Conservation (phyloP, 2,113 vertebrate species). For the Triplophysa dalaica region DNA sequence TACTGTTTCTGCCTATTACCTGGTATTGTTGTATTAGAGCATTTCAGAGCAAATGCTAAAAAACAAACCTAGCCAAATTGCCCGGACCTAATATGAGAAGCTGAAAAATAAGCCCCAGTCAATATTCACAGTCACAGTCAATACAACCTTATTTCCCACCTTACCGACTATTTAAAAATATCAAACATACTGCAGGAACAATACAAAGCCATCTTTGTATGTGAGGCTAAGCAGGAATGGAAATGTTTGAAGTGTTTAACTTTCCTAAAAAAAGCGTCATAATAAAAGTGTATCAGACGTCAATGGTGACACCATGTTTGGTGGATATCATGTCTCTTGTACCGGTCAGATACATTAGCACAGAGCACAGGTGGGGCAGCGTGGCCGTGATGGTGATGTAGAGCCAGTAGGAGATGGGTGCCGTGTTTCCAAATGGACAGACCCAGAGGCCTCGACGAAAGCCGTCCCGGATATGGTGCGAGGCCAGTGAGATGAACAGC, state of each 20-base stretch:
- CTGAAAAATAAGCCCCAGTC: not conserved
- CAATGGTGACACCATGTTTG: conserved; percentile 87
- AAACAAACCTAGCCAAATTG: no score
- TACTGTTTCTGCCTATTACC: no score
- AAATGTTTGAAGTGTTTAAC: not conserved
- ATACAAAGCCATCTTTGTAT: not conserved
- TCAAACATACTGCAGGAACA: not conserved
- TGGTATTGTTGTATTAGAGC: no score
- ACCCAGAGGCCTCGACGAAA: conserved; percentile 92
- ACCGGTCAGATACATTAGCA: conserved; percentile 92
- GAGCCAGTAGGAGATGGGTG: conserved; percentile 90
- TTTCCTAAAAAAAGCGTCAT: not conserved
- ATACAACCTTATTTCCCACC: conserved; percentile 16
- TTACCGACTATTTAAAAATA: conserved; percentile 4
- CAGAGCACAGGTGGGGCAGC: conserved; percentile 89
- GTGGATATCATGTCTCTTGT: conserved; percentile 89
- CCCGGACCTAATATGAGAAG: no score
- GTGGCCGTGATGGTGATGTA: conserved; percentile 89
- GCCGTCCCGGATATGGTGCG: conserved; percentile 91
- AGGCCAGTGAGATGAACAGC: conserved; percentile 90
- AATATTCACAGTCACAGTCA: conserved; percentile 22
- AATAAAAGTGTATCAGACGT: conserved; percentile 76
- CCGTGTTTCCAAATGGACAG: conserved; percentile 90
- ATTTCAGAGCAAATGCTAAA: no score
- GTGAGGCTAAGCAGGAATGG: not conserved